Conservation (phyloP, 2,888 invertebrate genomes). For the Toxonevra muliebris region DNA sequence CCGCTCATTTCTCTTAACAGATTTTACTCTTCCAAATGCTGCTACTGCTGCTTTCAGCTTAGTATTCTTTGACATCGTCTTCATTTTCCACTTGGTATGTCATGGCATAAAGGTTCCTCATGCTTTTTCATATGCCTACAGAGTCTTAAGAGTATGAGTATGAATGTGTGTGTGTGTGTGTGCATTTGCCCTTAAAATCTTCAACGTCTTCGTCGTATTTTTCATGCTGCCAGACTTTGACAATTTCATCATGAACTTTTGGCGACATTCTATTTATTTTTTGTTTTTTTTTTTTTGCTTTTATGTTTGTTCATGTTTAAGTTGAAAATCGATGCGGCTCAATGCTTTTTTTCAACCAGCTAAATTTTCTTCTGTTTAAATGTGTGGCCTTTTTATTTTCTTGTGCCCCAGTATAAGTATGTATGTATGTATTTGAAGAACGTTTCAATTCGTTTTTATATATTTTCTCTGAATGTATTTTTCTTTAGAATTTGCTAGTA, state of each 20-base stretch:
- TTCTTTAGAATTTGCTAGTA: background rate
- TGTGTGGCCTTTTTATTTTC: background rate
- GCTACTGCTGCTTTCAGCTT: no score
- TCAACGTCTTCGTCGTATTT: no score
- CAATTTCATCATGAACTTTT: constrained; percentile 1
- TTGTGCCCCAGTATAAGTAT: background rate
- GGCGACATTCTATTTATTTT: background rate
- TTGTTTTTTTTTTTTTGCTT: background rate
- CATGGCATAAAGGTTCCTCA: no score
- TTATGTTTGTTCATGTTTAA: constrained; percentile 12
- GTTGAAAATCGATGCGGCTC: constrained; percentile 45
- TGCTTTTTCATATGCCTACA: no score
- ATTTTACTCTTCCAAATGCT: no score
- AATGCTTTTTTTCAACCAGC: constrained; percentile 34
- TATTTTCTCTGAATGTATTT: background rate
- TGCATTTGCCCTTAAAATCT: no score
- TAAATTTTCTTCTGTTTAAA: background rate
- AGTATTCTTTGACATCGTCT: no score
- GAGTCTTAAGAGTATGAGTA: no score
- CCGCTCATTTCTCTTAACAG: background rate
- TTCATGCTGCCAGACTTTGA: background rate
- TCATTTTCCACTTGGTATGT: no score
- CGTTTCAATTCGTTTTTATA: background rate
- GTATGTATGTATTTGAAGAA: background rate
- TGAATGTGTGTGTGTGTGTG: no score